A percentile compares a stretch with the other conserved stretches of the same genome.
These are phyloP conservation scores for Mastomys coucha DNA, from an alignment of 2,113 vertebrate genomes.

Conservation along the genomic window DNA sequence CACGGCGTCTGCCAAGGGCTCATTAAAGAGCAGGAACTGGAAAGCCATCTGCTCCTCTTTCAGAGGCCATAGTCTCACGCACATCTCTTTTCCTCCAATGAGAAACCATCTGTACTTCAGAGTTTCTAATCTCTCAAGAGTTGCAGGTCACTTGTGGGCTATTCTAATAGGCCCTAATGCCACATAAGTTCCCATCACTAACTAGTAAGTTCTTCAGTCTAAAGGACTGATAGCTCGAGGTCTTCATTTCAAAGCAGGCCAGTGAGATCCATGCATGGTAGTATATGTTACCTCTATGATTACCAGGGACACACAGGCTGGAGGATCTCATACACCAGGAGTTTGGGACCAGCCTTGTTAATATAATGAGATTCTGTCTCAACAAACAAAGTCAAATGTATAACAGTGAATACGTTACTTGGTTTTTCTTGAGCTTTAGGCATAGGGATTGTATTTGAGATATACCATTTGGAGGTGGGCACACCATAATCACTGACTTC, in stretches of 20 bases:
- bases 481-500: neutral
- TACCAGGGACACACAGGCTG: neutral
- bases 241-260: neutral
- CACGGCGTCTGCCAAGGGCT: no score
- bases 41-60: slow-evolving; percentile 5
- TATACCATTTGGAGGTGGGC: neutral
- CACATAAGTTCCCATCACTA: neutral
- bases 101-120: neutral
- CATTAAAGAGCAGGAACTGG: neutral
- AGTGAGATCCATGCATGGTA: neutral
- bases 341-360: neutral
- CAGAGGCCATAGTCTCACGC: neutral
- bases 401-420: neutral
- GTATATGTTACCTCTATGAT: neutral
- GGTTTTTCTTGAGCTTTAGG: neutral
- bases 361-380: neutral
- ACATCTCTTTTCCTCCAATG: neutral
- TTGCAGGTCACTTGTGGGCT: neutral
- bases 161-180: neutral
- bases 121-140: slow-evolving; percentile 48
- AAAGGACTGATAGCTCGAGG: neutral
- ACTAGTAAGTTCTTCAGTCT: slow-evolving; percentile 14
- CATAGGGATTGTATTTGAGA: neutral
- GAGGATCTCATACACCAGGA: neutral
- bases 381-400: neutral